A percentile compares a stretch with the other conserved stretches of the same genome.
Conservation (phyloP, 2,797 vertebrate species). For the Chrysolophus pictus region DNA sequence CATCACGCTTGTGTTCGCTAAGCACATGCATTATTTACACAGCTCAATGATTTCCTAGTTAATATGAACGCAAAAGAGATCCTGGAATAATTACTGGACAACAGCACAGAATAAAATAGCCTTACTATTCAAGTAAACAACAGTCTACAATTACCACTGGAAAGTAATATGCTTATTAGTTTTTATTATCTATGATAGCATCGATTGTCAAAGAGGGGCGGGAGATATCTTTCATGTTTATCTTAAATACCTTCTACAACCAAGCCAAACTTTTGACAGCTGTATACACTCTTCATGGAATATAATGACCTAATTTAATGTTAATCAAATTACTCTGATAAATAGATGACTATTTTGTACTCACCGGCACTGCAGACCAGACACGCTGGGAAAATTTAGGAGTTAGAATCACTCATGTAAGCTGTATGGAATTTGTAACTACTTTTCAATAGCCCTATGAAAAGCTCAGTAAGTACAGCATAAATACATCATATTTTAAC, state of each 20-base stretch:
- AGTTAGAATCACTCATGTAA: not conserved
- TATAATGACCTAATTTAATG: not conserved
- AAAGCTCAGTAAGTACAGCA: not conserved
- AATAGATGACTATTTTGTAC: not conserved
- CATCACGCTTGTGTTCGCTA: not conserved
- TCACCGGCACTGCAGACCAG: not conserved
- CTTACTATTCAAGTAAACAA: not conserved
- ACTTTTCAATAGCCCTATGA: not conserved
- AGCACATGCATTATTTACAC: not conserved
- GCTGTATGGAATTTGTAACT: not conserved
- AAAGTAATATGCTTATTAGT: not conserved
- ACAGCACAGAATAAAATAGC: not conserved
- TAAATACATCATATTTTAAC: not conserved
- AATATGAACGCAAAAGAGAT: not conserved
- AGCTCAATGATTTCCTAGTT: not conserved
- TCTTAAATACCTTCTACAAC: not conserved
- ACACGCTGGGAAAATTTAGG: not conserved
- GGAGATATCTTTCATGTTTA: not conserved
- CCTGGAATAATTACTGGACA: not conserved
- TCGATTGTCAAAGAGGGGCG: not conserved
- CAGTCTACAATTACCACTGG: not conserved
- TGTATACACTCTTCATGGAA: not conserved
- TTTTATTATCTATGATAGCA: not conserved
- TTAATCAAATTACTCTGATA: not conserved
- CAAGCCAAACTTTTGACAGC: not conserved